These are phyloP conservation scores for Erebia ligea DNA, from an alignment of 2,888 invertebrate species.

Conservation along the genomic window DNA sequence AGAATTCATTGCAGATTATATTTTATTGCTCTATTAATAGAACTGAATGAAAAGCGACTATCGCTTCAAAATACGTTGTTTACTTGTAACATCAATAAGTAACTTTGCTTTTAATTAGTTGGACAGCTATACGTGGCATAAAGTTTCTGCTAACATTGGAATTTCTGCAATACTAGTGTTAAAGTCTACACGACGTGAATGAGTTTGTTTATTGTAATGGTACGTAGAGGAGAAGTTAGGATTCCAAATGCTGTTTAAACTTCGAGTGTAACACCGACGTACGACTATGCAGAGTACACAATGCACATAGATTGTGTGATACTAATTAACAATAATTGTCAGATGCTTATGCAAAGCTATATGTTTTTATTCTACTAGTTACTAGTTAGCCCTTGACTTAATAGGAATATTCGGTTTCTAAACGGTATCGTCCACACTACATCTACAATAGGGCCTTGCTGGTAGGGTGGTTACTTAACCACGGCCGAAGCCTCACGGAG, in stretches of 20 bases:
- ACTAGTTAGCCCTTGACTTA: too few species aligned
- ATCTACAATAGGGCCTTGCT: too few species aligned
- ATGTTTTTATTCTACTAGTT: too few species aligned
- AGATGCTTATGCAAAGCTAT: not conserved
- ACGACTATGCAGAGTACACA: constrained; percentile 9
- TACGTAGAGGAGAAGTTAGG: constrained; percentile 20
- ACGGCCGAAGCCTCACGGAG: too few species aligned
- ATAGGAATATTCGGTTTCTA: too few species aligned
- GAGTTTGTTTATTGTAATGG: constrained; percentile 23
- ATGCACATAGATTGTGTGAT: constrained; percentile 3
- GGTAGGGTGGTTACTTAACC: too few species aligned
- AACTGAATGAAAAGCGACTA: not conserved
- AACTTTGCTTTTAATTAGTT: constrained; percentile 35
- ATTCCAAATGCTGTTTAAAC: constrained; percentile 21
- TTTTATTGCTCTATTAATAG: too few species aligned
- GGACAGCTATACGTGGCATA: constrained; percentile 25
- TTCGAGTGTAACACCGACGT: constrained; percentile 16
- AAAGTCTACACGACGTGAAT: constrained; percentile 19
- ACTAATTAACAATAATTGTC: not conserved
- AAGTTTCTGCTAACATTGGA: constrained; percentile 19
- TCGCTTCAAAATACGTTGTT: not conserved
- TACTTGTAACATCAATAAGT: constrained; percentile 8
- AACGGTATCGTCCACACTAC: too few species aligned
- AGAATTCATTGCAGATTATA: too few species aligned
- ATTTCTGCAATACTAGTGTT: constrained; percentile 15